Evolutionary conservation across 1,140 invertebrate species (phyloP), one percentile per base, ranked within the genome.

Genomic region (Aphelinus certus): DNA sequence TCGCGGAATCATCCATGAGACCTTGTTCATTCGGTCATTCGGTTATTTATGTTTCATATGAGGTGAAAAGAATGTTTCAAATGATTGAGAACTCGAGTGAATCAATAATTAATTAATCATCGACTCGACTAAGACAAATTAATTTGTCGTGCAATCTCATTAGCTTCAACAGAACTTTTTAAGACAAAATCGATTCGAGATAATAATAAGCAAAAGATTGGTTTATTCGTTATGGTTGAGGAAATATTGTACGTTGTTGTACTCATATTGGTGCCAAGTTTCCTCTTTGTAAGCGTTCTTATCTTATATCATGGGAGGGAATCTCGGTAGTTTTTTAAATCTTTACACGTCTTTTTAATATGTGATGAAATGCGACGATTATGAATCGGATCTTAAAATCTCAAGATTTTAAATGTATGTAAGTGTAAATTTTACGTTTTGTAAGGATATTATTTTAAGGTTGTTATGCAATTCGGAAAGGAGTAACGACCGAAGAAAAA

Each of bases 281-380:
- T 75, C 73, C 67, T 75, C 45, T 45, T 26, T 5, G 26, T 55
- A 10, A 1, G 47, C 26, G 7, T 49, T 58, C 47, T 75, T n/a
- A 57, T 73, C 3, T 57, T 69, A 63, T 64, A 69, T 65, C 58
- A n/a, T 45, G 26, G 42, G 43, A 69, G 58, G 60, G 67, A 75
- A 75, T 75, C 73, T 70, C 65, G 66, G 58, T 75, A 70, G 73
- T 75, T 75, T 75, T 75, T 75, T 75, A 75, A 75, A 75, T 64
- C 60, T 75, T 75, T 75, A 75, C 73, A 75, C 53, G 61, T 64
- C 66, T 69, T 75, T 75, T 75, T 70, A 70, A 75, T 56, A 58
- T 75, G 67, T 64, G 61, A 75, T 65, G 60, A 64, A 6, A 3
- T 60, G 7, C n/a, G 47, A 69, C 10, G 2, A 74, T 56, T 55